These are phyloP conservation scores for Rhinophrynus dorsalis DNA, from an alignment of 2,797 vertebrate species.

Conservation along the genomic window DNA sequence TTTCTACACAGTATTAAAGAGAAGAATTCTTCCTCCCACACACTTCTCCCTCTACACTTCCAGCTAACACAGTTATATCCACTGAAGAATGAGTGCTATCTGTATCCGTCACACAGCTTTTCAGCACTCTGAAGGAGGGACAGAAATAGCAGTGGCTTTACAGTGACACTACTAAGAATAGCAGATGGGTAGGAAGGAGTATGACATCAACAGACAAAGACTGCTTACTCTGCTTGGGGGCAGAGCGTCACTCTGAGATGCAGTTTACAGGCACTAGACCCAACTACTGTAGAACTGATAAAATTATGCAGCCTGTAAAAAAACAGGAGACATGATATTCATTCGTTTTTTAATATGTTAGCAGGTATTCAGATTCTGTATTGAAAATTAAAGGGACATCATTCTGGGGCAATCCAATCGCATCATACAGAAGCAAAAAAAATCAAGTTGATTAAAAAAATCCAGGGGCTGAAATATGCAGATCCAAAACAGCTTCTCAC, in stretches of 20 bases:
- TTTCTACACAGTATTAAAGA: not conserved
- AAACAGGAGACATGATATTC: no score
- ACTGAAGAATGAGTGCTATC: conserved; percentile 25
- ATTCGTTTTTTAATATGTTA: no score
- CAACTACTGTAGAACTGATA: no score
- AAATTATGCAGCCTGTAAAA: no score
- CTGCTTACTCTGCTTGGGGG: conserved; percentile 22
- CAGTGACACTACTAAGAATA: conserved; percentile 41
- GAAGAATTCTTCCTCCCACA: conserved; percentile 13
- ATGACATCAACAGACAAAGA: conserved; percentile 30
- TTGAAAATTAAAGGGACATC: no score
- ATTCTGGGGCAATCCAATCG: no score
- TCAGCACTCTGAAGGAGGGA: conserved; percentile 11
- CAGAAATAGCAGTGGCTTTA: conserved; percentile 31
- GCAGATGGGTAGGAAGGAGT: conserved; percentile 19
- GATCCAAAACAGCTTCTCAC: no score
- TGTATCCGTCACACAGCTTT: conserved; percentile 33
- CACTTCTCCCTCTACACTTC: not conserved
- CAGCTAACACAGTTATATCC: conserved; percentile 1
- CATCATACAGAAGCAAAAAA: no score
- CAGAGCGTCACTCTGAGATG: not conserved
- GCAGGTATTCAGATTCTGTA: no score
- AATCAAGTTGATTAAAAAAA: no score
- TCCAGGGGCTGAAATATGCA: no score
- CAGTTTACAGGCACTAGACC: no score